Conservation (phyloP, 2,113 vertebrate species). For the Nycticorax nycticorax region DNA sequence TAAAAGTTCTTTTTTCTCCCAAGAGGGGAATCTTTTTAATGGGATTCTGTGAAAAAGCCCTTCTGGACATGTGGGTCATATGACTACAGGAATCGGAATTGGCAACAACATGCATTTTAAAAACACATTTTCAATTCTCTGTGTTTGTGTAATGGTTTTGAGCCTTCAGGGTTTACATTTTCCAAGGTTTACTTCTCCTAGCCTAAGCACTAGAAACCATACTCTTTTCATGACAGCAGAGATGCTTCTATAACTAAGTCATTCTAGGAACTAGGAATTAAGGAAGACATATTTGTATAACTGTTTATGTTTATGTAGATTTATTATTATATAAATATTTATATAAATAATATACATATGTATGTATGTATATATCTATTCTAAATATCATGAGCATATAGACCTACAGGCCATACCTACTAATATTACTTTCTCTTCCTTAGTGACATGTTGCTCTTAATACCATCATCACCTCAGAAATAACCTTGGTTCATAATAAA, state of each 20-base stretch:
- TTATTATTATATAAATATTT: neutral
- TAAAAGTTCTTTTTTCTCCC: neutral
- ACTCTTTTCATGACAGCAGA: neutral
- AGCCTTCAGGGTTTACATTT: neutral
- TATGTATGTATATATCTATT: neutral
- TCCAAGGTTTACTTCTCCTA: neutral
- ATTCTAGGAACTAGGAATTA: neutral
- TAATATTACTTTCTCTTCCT: neutral
- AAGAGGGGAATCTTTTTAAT: neutral
- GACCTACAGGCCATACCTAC: neutral
- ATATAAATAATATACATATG: neutral
- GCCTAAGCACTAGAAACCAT: neutral
- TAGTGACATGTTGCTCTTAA: neutral
- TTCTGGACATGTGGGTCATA: neutral
- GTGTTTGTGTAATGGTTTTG: neutral
- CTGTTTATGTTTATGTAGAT: neutral
- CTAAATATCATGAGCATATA: neutral
- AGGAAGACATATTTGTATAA: neutral
- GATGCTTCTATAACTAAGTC: neutral
- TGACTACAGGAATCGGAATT: neutral
- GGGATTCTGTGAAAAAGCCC: neutral
- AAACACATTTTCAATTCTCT: constrained; percentile 4
- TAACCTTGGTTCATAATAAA: neutral
- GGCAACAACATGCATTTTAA: neutral
- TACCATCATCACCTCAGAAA: neutral